These are phyloP conservation scores for Poecilia gillii DNA, from an alignment of 2,797 vertebrate species.

Conservation along the genomic window DNA sequence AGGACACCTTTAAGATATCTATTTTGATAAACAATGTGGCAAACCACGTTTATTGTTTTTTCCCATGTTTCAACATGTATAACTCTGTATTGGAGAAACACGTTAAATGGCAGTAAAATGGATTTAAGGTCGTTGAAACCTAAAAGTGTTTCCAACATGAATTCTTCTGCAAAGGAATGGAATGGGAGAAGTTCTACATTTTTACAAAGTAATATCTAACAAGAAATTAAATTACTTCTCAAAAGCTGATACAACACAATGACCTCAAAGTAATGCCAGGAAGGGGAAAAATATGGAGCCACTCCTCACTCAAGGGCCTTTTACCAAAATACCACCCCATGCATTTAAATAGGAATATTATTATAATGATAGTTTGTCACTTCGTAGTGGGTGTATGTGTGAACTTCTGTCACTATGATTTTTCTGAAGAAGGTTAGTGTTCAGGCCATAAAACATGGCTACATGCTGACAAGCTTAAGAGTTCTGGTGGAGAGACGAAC, in stretches of 20 bases:
- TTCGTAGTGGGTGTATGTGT: conserved; percentile 25
- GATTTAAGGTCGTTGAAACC: neutral
- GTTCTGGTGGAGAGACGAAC: conserved; percentile 65
- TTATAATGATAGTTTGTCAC: conserved; percentile 84
- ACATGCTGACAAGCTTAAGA: conserved; percentile 75
- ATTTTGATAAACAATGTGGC: neutral
- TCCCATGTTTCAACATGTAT: too few relatives aligned
- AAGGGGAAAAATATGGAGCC: conserved; percentile 16
- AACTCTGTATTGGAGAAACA: neutral
- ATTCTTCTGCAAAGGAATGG: neutral
- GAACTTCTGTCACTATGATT: conserved; percentile 31
- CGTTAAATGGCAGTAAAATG: neutral
- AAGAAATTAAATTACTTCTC: conserved; percentile 46
- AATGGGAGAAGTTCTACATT: conserved; percentile 13
- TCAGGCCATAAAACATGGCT: conserved; percentile 44
- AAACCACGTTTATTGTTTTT: neutral
- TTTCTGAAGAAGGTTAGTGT: conserved; percentile 35
- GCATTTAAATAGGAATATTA: conserved; percentile 99
- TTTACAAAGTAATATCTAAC: conserved; percentile 19
- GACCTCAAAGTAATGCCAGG: conserved; percentile 48
- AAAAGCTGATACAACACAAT: conserved; percentile 30
- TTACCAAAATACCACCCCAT: conserved; percentile 90
- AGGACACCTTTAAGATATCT: neutral
- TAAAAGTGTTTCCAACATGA: neutral
- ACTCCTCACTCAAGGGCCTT: conserved; percentile 77